Conservation (phyloP, 2,797 vertebrate genomes). For the Distichodus sexfasciatus region DNA sequence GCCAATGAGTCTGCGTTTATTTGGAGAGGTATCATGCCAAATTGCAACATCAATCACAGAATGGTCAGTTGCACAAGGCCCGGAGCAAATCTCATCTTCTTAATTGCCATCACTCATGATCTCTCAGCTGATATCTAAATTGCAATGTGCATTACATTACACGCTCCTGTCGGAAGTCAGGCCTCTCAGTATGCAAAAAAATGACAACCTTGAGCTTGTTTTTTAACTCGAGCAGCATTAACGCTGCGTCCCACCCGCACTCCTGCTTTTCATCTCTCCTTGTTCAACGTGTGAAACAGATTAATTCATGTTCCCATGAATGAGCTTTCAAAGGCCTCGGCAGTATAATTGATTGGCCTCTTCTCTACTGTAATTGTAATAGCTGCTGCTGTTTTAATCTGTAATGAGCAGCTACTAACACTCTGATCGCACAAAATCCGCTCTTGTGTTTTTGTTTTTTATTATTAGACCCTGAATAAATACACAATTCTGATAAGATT, state of each 20-base stretch:
- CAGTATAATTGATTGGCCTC: conserved; percentile 2
- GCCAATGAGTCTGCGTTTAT: too few relatives aligned
- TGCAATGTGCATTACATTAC: conserved; percentile 16
- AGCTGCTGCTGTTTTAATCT: background rate
- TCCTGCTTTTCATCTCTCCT: conserved; percentile 23
- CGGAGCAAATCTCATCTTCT: conserved; percentile 1
- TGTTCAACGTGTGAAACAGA: conserved; percentile 30
- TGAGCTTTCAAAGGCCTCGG: conserved; percentile 2
- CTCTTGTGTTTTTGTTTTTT: too few relatives aligned
- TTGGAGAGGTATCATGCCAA: background rate
- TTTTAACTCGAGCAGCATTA: conserved; percentile 36
- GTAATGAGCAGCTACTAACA: background rate
- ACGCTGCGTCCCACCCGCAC: conserved; percentile 15
- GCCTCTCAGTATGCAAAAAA: conserved; percentile 26
- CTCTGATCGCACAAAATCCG: too few relatives aligned
- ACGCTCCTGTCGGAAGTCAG: background rate
- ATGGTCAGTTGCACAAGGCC: conserved; percentile 7
- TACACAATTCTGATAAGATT: too few relatives aligned
- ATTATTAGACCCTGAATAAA: too few relatives aligned
- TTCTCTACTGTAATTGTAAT: conserved; percentile 4
- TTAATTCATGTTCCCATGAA: conserved; percentile 34
- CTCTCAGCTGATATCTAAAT: conserved; percentile 18
- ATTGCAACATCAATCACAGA: background rate
- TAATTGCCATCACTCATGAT: conserved; percentile 2
- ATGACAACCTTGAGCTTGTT: conserved; percentile 35